A percentile compares a stretch with the other conserved stretches of the same genome.
phyloP scores from a whole-genome alignment of 30 jellyfish, hydroid and myxozoan genomes.

The Pelagia noctiluca region DNA sequence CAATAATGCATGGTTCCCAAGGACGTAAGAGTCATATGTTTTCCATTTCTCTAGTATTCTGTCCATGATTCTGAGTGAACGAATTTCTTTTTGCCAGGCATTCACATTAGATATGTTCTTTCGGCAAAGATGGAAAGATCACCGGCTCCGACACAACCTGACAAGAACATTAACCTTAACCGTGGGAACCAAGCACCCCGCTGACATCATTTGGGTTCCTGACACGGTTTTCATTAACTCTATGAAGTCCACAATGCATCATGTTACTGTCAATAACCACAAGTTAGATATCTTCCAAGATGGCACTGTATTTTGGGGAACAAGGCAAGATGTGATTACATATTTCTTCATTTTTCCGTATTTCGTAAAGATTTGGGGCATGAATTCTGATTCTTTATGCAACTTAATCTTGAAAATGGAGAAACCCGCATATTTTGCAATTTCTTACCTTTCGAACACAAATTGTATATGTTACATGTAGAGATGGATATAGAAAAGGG shows the following conservation, averaged over 20 bases:
- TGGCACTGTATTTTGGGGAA: conserved; percentile 99
- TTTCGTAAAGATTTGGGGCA: no score
- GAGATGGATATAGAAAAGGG: no score
- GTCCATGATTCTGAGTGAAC: not conserved
- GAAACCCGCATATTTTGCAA: no score
- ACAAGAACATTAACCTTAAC: conserved; percentile 55
- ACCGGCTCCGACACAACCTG: conserved; percentile 68
- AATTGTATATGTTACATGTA: no score
- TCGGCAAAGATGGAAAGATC: conserved; percentile 81
- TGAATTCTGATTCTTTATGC: no score
- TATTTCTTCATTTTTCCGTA: not conserved
- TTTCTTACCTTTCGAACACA: no score
- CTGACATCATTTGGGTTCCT: conserved; percentile 95
- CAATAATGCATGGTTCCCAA: no score
- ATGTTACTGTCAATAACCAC: conserved; percentile 92
- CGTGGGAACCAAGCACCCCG: conserved; percentile 83
- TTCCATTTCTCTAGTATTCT: no score
- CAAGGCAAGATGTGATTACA: conserved; percentile 71
- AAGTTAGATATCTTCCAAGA: conserved; percentile 88
- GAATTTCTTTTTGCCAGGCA: conserved; percentile 18
- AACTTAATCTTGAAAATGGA: no score
- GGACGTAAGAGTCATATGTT: no score
- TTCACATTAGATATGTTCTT: conserved; percentile 79
- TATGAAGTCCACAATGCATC: conserved; percentile 86
- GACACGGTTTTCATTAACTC: conserved; percentile 96